phyloP scores from a whole-genome alignment of 2,888 invertebrate genomes.

The Himalopsyche anomala region DNA sequence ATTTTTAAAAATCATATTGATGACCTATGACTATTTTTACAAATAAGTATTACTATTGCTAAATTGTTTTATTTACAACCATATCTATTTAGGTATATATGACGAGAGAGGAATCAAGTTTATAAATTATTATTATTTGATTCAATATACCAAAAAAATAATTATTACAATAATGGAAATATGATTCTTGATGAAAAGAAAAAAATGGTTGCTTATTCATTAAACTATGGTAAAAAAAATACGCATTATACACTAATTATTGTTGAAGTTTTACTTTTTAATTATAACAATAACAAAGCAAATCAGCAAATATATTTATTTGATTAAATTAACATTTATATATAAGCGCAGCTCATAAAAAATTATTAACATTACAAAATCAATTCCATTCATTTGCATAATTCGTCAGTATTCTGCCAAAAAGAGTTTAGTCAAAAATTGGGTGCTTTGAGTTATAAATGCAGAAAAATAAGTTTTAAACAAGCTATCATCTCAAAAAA shows the following conservation, averaged over 20 bases:
- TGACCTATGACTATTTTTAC: slow-evolving; percentile 31
- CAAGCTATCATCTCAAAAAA: too few species aligned
- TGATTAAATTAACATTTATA: slow-evolving; percentile 28
- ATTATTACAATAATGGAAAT: slow-evolving; percentile 22
- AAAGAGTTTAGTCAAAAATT: too few species aligned
- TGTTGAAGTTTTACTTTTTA: slow-evolving; percentile 32
- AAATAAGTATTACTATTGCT: slow-evolving; percentile 18
- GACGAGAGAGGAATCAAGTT: slow-evolving; percentile 35
- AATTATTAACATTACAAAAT: slow-evolving; percentile 1
- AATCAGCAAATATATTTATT: slow-evolving; percentile 35
- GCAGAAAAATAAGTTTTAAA: too few species aligned
- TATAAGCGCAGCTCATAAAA: slow-evolving; percentile 36
- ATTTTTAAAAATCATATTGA: slow-evolving; percentile 15
- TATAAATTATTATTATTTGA: slow-evolving; percentile 14
- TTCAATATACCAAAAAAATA: slow-evolving; percentile 17
- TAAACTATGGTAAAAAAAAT: slow-evolving; percentile 14
- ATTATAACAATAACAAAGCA: slow-evolving; percentile 36
- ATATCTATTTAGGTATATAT: slow-evolving; percentile 23
- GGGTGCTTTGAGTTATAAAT: too few species aligned
- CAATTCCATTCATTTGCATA: slow-evolving; percentile 3
- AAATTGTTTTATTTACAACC: slow-evolving; percentile 39
- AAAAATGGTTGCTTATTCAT: slow-evolving; percentile 35
- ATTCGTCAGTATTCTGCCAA: too few species aligned
- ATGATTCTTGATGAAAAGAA: slow-evolving; percentile 2
- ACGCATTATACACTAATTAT: not conserved